phyloP scores from a whole-genome alignment of 2,797 vertebrate species.

The Liparis tanakae region DNA sequence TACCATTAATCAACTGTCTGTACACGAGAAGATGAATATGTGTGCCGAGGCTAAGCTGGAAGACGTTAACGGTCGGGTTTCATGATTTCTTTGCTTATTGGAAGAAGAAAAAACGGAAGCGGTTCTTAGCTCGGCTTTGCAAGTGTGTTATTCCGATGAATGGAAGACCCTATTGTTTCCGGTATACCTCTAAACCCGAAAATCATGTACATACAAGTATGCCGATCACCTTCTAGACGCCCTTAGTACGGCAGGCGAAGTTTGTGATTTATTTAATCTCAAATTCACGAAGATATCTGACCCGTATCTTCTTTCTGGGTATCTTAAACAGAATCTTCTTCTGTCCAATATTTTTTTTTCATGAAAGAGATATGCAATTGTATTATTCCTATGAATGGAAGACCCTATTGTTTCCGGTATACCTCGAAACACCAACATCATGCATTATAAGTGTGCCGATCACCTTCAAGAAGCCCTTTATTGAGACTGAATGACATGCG shows the following conservation, averaged over 20 bases:
- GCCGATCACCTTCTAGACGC: no score
- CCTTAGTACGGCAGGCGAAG: neutral
- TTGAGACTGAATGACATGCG: neutral
- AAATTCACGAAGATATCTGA: conserved; percentile 38
- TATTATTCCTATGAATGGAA: conserved; percentile 45
- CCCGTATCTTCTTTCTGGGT: conserved; percentile 14
- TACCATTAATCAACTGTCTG: conserved; percentile 46
- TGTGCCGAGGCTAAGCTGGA: conserved; percentile 25
- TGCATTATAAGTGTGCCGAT: neutral
- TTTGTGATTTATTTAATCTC: conserved; percentile 39
- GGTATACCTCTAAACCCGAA: no score
- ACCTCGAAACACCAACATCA: neutral
- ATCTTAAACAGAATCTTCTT: conserved; percentile 16
- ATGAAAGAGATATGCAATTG: neutral
- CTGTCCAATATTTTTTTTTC: neutral
- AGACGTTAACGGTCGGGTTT: conserved; percentile 45
- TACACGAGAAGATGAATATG: conserved; percentile 5
- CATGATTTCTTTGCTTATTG: conserved; percentile 26
- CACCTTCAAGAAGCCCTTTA: neutral
- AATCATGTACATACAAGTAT: no score
- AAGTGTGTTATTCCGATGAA: no score
- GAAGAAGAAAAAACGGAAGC: neutral
- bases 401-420: conserved; percentile 29
- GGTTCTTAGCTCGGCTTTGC: neutral
- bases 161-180: no score